A percentile compares a stretch with the other conserved stretches of the same genome.
phyloP scores from a whole-genome alignment of 2,113 vertebrate species.

The Fulmarus glacialis region DNA sequence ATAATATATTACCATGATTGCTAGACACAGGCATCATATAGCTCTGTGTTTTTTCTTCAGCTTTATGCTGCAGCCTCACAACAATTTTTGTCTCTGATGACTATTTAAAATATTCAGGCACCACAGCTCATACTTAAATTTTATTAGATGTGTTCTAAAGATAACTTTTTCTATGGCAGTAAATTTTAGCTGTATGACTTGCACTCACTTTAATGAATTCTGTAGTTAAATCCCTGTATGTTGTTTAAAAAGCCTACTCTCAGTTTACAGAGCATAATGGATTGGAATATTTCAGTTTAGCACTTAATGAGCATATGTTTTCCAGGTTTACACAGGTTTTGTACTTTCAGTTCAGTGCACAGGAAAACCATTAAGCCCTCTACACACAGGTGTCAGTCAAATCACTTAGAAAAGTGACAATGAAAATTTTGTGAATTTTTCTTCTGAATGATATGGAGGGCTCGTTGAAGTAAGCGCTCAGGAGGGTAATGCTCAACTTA shows the following conservation, averaged over 20 bases:
- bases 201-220: not conserved
- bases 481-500: not conserved
- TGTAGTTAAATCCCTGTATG: not conserved
- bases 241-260: not conserved
- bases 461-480: accelerated
- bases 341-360: not conserved
- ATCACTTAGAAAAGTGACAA: not conserved
- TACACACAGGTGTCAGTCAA: not conserved
- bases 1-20: not conserved
- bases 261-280: not conserved
- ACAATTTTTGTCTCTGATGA: not conserved
- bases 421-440: not conserved
- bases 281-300: not conserved
- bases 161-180: not conserved
- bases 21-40: not conserved
- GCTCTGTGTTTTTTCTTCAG: not conserved
- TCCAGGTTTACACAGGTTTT: not conserved
- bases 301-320: not conserved
- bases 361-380: not conserved
- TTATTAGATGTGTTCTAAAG: not conserved
- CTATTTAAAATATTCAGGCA: not conserved
- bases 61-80: not conserved
- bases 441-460: not conserved
- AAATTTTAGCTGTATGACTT: not conserved
- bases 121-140: not conserved